These are phyloP conservation scores for Ptychodera flava DNA, from an alignment of 35 echinoderm and acorn worm species.

Conservation along the genomic window DNA sequence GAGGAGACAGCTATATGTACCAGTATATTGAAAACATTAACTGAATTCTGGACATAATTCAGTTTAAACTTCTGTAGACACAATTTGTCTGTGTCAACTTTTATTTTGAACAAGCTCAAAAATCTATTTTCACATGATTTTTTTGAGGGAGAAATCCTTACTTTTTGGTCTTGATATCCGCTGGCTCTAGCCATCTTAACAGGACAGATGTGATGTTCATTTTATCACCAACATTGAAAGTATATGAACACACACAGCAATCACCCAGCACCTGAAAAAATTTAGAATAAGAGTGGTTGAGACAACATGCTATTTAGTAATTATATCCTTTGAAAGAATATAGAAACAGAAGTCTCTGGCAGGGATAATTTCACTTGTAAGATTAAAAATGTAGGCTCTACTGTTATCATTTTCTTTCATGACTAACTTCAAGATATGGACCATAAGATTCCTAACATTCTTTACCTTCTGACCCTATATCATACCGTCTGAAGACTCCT, in stretches of 20 bases:
- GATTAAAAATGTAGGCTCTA: neutral
- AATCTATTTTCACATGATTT: too few relatives aligned
- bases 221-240: neutral
- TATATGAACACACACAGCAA: slow-evolving; percentile 10
- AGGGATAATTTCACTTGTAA: neutral
- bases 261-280: slow-evolving; percentile 13
- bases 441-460: neutral
- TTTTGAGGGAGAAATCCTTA: too few relatives aligned
- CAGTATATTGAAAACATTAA: neutral
- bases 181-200: slow-evolving; percentile 2
- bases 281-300: neutral
- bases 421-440: neutral
- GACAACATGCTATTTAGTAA: neutral
- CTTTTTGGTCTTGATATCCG: neutral
- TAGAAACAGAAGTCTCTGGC: neutral
- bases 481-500: too few relatives aligned
- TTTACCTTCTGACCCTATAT: neutral
- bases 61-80: too few relatives aligned
- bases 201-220: neutral
- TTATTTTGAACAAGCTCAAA: too few relatives aligned
- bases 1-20: neutral
- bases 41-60: neutral
- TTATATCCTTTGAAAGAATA: neutral
- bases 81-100: too few relatives aligned
- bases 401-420: neutral